A percentile compares a stretch with the other conserved stretches of the same genome.
Evolutionary conservation across 1,140 invertebrate species (phyloP).

Genomic region (Aphis craccivora): DNA sequence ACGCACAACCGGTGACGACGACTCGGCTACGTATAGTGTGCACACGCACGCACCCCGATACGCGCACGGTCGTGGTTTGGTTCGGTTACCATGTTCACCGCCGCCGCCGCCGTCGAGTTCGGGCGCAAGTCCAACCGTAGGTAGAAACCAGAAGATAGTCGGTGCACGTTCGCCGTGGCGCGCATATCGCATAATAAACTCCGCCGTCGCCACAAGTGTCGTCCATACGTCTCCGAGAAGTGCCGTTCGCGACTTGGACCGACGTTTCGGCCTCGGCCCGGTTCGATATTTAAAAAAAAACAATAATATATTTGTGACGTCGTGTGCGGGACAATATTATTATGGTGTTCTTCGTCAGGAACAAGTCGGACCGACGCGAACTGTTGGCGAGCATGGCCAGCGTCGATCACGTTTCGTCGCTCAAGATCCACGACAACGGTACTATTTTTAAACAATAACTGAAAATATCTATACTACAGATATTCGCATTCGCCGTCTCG

Average conservation of each 20-base stretch:
- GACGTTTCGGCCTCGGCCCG: neutral
- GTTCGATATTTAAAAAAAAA: no score
- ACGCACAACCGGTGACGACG: neutral
- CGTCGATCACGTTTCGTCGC: conserved; percentile 12
- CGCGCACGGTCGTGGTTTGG: neutral
- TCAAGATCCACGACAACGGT: conserved; percentile 49
- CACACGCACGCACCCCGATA: neutral
- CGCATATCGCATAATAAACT: neutral
- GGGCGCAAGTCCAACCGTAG: neutral
- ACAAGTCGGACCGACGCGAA: conserved; percentile 39
- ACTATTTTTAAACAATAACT: neutral
- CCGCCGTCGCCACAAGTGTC: neutral
- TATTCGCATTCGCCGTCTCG: no score
- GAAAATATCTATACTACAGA: neutral
- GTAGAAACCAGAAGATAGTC: neutral
- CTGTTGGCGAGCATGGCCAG: conserved; percentile 49
- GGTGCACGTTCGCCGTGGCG: neutral
- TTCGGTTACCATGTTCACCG: neutral
- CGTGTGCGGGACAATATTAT: neutral
- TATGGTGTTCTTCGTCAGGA: conserved; percentile 43
- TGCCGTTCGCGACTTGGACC: neutral
- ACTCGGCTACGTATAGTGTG: neutral
- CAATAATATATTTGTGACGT: neutral
- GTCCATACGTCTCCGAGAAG: neutral
- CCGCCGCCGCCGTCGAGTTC: neutral